These are phyloP conservation scores for Lysandra coridon DNA, from an alignment of 2,888 invertebrate genomes.

Conservation along the genomic window DNA sequence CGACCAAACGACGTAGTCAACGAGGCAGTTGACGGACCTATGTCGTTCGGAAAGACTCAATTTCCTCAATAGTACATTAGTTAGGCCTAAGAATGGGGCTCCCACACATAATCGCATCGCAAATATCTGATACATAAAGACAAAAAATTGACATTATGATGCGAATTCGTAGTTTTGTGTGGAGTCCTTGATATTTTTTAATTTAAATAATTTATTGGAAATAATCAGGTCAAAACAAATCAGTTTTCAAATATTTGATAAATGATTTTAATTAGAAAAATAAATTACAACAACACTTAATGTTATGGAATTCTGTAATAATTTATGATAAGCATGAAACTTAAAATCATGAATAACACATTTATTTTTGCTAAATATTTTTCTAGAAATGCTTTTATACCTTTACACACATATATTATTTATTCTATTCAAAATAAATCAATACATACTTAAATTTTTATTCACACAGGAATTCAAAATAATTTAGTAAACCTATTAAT, in stretches of 20 bases:
- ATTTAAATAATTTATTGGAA: no score
- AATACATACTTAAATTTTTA: slow-evolving; percentile 3
- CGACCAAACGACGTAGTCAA: no score
- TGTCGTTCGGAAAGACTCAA: no score
- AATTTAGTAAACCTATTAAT: neutral
- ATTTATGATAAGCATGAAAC: slow-evolving; percentile 24
- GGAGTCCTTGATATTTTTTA: neutral
- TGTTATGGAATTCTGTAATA: slow-evolving; percentile 27
- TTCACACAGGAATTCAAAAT: neutral
- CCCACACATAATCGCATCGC: no score
- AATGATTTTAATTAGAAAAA: slow-evolving; percentile 26
- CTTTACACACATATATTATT: neutral
- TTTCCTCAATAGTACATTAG: no score
- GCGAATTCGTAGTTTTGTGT: no score
- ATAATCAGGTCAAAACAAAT: neutral
- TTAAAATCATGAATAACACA: slow-evolving; percentile 13
- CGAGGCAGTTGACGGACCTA: no score
- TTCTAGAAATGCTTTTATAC: slow-evolving; percentile 21
- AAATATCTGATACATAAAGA: no score
- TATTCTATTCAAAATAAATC: neutral
- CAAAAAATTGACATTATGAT: no score
- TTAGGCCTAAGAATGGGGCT: no score
- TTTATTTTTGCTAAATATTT: slow-evolving; percentile 20
- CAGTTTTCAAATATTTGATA: slow-evolving; percentile 10
- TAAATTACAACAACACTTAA: slow-evolving; percentile 22